These are phyloP conservation scores for Elephas maximus DNA, from an alignment of 2,113 vertebrate species.

Conservation along the genomic window DNA sequence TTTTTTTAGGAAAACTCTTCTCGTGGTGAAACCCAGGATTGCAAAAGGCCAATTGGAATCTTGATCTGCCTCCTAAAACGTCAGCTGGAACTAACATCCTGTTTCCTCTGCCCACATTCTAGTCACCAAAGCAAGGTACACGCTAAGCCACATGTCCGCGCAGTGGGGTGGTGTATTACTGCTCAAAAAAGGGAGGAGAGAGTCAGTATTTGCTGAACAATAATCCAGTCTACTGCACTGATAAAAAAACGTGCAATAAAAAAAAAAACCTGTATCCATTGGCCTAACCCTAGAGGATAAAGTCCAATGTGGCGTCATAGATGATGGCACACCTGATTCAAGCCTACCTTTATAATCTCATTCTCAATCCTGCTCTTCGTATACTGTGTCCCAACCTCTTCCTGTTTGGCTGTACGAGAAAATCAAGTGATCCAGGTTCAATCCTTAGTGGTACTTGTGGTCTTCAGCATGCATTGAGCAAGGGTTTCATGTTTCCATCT, in stretches of 20 bases:
- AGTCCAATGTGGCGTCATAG: neutral
- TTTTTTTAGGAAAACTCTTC: neutral
- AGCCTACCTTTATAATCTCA: neutral
- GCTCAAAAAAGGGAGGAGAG: neutral
- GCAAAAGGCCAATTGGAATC: neutral
- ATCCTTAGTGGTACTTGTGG: neutral
- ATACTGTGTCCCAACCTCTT: neutral
- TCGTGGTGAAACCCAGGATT: neutral
- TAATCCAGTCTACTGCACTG: neutral
- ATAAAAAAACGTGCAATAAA: neutral
- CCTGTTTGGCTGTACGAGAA: neutral
- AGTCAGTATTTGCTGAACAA: neutral
- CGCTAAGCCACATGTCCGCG: too few species aligned
- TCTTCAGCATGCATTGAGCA: neutral
- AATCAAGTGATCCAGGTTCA: neutral
- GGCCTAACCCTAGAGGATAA: neutral
- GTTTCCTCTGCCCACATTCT: neutral
- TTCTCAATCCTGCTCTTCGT: neutral
- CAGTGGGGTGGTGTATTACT: neutral
- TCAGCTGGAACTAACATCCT: neutral
- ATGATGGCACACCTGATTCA: neutral
- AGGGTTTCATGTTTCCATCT: neutral
- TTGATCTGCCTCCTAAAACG: neutral
- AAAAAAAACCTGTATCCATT: neutral
- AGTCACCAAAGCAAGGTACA: neutral